These are phyloP conservation scores for Tupaia chinensis DNA, from an alignment of 2,113 vertebrate species.

Conservation along the genomic window DNA sequence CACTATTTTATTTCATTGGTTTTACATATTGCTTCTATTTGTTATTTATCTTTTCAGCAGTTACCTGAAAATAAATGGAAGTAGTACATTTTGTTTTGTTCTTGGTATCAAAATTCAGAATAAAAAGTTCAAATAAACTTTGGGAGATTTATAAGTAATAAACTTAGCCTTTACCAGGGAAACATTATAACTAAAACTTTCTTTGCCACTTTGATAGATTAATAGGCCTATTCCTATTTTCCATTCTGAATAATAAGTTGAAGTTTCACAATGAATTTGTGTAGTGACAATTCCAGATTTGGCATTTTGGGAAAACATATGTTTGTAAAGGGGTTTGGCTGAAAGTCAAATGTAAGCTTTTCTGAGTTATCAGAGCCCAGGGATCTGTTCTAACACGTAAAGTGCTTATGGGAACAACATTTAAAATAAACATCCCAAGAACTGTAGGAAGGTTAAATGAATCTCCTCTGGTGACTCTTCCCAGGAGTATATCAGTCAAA, in stretches of 20 bases:
- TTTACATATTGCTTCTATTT: neutral
- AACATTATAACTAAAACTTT: slow-evolving; percentile 19
- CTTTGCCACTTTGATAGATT: slow-evolving; percentile 37
- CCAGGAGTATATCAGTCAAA: neutral
- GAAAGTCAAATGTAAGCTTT: slow-evolving; percentile 45
- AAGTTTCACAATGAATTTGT: slow-evolving; percentile 40
- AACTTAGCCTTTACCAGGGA: neutral
- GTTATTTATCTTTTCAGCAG: neutral
- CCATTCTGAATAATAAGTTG: slow-evolving; percentile 60
- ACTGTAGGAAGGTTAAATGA: slow-evolving; percentile 8
- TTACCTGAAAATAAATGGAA: slow-evolving; percentile 45
- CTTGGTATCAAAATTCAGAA: slow-evolving; percentile 27
- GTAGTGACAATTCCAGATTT: slow-evolving; percentile 43
- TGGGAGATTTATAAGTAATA: slow-evolving; percentile 30
- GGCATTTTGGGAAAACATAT: slow-evolving; percentile 56
- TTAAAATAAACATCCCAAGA: slow-evolving; percentile 63
- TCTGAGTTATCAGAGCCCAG: slow-evolving; percentile 39
- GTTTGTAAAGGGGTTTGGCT: slow-evolving; percentile 42
- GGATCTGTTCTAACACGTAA: slow-evolving; percentile 57
- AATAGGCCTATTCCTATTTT: slow-evolving; percentile 16
- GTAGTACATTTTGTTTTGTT: neutral
- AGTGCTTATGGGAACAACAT: slow-evolving; percentile 45
- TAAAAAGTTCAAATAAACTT: slow-evolving; percentile 37
- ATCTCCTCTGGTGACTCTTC: neutral
- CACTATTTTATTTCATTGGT: neutral